Evolutionary conservation across 2,888 invertebrate genomes (phyloP), one percentile per base, ranked within the genome.

Genomic region (Troilus luridus): DNA sequence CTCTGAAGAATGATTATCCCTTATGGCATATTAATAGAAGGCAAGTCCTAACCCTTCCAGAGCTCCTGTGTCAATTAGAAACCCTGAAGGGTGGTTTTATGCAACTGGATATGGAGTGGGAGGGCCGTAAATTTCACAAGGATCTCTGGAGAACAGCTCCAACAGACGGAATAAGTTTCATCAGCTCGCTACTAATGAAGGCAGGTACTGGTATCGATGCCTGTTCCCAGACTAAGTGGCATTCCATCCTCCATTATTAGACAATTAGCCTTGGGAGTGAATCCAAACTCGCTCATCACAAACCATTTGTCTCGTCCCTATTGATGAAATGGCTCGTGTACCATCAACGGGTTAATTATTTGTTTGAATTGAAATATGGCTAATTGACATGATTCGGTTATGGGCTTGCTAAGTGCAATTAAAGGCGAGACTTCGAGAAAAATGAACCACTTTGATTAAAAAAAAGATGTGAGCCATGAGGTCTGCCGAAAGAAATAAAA

Each of bases 21-120:
- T 89, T 67, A 89, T 89, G 89, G 67, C 67, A 89, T 89, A 89
- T 89, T 89, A 89, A 89, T 89, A 54, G 62, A 19, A 27, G 21
- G 17, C 88, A 24, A 59, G 56, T 62, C 21, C 88, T 27, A 27
- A 88, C 54, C 88, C 88, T 58, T 88, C 54, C 41, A 54, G 14
- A 7, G 17, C 89, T 64, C 89, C 62, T n/a, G 54, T 64, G 89
- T 89, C 89, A 89, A 89, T 89, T 89, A 89, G 89, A 62, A 64
- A 60, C 72, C 41, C n/a, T 17, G 88, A 41, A 88, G 88, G 88
- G 72, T 17, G 88, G 88, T 88, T 88, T 88, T 59, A 27, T 19
- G 88, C 59, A 88, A 88, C 88, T 88, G 88, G 62, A 62, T 88
- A 88, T 88, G 19, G 88, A 60, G 59, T 41, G 88, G 88, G 59